Evolutionary conservation across 2,113 vertebrate genomes (phyloP), one percentile per base, ranked within the genome.

Genomic region (Hypanus sabinus): DNA sequence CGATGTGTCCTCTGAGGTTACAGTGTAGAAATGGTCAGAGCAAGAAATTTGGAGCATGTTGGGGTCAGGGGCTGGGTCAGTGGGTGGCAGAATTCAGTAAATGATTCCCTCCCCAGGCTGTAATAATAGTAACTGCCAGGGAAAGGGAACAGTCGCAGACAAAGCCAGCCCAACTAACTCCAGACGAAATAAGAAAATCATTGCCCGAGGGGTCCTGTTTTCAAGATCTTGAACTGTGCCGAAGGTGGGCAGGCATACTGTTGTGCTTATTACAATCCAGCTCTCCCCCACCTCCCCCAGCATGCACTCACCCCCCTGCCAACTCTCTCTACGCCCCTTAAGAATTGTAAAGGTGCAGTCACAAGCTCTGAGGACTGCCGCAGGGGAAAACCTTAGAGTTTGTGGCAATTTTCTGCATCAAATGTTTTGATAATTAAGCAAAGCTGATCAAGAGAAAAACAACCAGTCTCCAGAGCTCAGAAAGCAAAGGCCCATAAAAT

Each of bases 371-470:
- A 73, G 68, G 90, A 93, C 68, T 71, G 90, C 90, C 90, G 68
- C 90, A 93, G 95, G 96, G 95, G 96, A 95, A 95, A 96, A 96
- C 96, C 96, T 96, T 95, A 94, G 95, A 94, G 96, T 96, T 97
- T 96, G 96, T 97, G 97, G 97, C 97, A 97, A 98, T 98, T 98
- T 98, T 98, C 97, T 97, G 97, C 97, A 98, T 98, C 97, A 97
- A 98, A 97, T 98, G 97, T 97, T 98, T 97, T 97, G 97, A 97
- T 98, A 98, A 98, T 98, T 98, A 98, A 97, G 97, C 97, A 97
- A 97, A 97, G 97, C 97, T 97, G 97, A 97, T 97, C 96, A 97
- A 97, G 96, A 97, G 96, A 96, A 96, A 96, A 96, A 94, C 96
- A 96, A 96, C 97, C 94, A 94, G 96, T 97, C 97, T 96, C 96